These are phyloP conservation scores for Riparia riparia DNA, from an alignment of 2,113 vertebrate species.

Conservation along the genomic window DNA sequence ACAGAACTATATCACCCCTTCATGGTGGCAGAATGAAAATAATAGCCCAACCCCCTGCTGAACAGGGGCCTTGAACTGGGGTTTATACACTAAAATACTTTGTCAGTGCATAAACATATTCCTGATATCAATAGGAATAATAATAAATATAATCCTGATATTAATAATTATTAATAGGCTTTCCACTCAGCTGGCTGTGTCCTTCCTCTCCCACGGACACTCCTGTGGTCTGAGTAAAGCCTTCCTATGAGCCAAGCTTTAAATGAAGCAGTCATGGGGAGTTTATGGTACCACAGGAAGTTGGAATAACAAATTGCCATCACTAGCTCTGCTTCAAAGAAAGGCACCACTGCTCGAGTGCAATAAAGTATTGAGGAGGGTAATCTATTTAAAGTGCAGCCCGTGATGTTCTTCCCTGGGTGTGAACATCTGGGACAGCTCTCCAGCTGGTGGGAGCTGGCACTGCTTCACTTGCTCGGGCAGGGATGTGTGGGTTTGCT, in stretches of 20 bases:
- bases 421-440: not conserved
- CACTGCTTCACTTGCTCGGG: not conserved
- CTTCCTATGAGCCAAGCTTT: not conserved
- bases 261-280: not conserved
- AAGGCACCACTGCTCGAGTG: not conserved
- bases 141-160: not conserved
- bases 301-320: not conserved
- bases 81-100: not conserved
- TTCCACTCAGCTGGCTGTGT: not conserved
- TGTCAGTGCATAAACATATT: not conserved
- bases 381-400: not conserved
- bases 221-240: not conserved
- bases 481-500: not conserved
- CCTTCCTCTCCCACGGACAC: accelerated
- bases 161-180: not conserved
- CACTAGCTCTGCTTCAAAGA: not conserved
- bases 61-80: not conserved
- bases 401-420: not conserved
- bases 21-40: not conserved
- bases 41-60: not conserved
- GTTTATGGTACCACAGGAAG: not conserved
- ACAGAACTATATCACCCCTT: not conserved
- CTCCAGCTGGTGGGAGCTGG: slow-evolving; percentile 49
- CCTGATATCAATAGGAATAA: too few relatives aligned
- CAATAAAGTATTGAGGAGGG: not conserved